Evolutionary conservation across 2,113 vertebrate species (phyloP).

Genomic region (Chaenocephalus aceratus): DNA sequence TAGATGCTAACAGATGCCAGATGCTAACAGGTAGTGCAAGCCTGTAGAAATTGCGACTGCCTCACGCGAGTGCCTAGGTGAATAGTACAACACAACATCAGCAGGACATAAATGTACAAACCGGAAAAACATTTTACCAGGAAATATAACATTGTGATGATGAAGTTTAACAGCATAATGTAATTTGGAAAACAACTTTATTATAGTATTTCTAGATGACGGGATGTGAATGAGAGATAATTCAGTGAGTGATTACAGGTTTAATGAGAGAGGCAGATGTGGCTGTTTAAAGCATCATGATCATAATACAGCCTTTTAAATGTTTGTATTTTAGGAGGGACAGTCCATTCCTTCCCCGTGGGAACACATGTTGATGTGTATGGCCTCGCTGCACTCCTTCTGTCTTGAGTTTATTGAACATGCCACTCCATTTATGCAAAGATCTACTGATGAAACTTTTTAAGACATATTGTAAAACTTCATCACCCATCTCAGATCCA

Average conservation of each 20-base stretch:
- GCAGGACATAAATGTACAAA: neutral
- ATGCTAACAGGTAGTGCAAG: too few relatives aligned
- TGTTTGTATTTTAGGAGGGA: neutral
- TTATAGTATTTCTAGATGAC: too few relatives aligned
- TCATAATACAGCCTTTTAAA: neutral
- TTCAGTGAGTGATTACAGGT: neutral
- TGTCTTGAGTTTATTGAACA: slow-evolving; percentile 12
- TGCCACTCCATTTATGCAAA: neutral
- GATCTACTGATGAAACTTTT: slow-evolving; percentile 24
- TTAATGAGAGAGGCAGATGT: neutral
- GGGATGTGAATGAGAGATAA: too few relatives aligned
- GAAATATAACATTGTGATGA: neutral
- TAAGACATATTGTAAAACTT: slow-evolving; percentile 23
- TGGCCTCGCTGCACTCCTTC: neutral
- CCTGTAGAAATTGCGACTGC: too few relatives aligned
- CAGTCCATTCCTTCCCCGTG: neutral
- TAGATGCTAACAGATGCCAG: too few relatives aligned
- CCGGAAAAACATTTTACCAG: neutral
- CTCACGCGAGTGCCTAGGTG: too few relatives aligned
- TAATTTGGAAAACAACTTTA: too few relatives aligned
- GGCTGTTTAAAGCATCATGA: neutral
- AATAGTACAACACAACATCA: too few relatives aligned
- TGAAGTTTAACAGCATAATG: neutral
- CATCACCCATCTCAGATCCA: slow-evolving; percentile 20
- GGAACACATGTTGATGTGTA: neutral